Conservation (phyloP, 2,113 vertebrate species). For the Choloepus hoffmanni region DNA sequence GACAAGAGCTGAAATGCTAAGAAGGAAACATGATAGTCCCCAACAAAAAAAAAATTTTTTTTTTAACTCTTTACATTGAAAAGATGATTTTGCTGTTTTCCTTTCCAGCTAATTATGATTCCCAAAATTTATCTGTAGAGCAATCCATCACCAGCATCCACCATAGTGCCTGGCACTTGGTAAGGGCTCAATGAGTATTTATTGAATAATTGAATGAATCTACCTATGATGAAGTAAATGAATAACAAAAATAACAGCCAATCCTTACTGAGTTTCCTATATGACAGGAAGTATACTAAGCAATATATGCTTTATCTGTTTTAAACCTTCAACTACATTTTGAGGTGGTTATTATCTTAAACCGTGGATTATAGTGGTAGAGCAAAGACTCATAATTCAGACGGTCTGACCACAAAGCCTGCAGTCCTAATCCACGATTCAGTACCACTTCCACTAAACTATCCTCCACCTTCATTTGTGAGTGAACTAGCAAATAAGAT, state of each 20-base stretch:
- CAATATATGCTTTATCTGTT: background rate
- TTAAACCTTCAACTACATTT: constrained; percentile 23
- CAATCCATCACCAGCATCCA: background rate
- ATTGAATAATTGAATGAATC: constrained; percentile 1
- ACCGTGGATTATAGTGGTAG: background rate
- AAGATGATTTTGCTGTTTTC: background rate
- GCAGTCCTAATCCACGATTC: background rate
- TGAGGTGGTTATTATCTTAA: background rate
- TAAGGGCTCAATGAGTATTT: background rate
- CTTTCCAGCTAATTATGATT: background rate
- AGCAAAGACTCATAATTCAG: constrained; percentile 28
- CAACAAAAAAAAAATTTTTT: background rate
- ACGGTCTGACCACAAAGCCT: background rate
- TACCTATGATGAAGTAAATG: background rate
- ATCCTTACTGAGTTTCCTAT: background rate
- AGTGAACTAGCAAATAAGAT: constrained; percentile 45
- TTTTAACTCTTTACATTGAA: background rate
- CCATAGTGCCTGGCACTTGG: background rate
- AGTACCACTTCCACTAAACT: background rate
- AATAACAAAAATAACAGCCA: constrained; percentile 8
- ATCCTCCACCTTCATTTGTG: background rate
- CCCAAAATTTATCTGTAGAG: background rate
- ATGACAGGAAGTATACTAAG: background rate
- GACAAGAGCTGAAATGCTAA: background rate
- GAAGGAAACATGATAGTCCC: background rate